Conservation (phyloP, 2,888 invertebrate species). For the Synanthedon tipuliformis region DNA sequence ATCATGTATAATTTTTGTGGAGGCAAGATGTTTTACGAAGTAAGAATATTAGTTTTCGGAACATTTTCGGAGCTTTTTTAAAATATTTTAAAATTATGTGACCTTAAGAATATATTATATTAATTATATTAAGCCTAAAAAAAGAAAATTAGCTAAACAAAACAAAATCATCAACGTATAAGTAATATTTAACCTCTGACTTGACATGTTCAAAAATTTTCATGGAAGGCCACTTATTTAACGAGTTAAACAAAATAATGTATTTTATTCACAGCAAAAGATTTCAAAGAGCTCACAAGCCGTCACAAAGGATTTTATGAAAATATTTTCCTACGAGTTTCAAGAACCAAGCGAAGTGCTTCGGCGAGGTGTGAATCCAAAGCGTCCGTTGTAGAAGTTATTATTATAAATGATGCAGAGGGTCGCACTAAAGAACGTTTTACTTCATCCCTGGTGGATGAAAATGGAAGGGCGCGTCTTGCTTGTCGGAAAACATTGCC, state of each 20-base stretch:
- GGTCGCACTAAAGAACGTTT: conserved; percentile 23
- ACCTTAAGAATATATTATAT: too few species aligned
- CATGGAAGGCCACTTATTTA: neutral
- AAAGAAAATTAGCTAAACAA: too few species aligned
- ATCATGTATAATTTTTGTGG: too few species aligned
- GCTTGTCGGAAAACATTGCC: conserved; percentile 15
- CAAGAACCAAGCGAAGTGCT: conserved; percentile 32
- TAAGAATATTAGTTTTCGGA: too few species aligned
- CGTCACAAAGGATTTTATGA: conserved; percentile 26
- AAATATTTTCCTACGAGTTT: conserved; percentile 29
- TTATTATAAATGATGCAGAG: conserved; percentile 53
- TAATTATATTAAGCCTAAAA: too few species aligned
- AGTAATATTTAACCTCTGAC: neutral
- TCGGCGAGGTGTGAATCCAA: conserved; percentile 37
- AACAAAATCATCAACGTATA: too few species aligned
- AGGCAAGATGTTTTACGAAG: too few species aligned
- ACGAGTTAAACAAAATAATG: neutral
- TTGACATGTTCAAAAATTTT: neutral
- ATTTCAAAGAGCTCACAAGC: conserved; percentile 21
- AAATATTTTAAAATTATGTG: too few species aligned
- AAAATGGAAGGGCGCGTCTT: conserved; percentile 23
- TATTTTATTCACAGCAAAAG: conserved; percentile 1
- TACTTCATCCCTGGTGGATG: conserved; percentile 22
- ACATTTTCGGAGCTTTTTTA: too few species aligned
- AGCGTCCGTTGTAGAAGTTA: conserved; percentile 39